Base-by-base conservation (phyloP, 2,113 vertebrate species). In the Brevimyrus niger region DNA sequence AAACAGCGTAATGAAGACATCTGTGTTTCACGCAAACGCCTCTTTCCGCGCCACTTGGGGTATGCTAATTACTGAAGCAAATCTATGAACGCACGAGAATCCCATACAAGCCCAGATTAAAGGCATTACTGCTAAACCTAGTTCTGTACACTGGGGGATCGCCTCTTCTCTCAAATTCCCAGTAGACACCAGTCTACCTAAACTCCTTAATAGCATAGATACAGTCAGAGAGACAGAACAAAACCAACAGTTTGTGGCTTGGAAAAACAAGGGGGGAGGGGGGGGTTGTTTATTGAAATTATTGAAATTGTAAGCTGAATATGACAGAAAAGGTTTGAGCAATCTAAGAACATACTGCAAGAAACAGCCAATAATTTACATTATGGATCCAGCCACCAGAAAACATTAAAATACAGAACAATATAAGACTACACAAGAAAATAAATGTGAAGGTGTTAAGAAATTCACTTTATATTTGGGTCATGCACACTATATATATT, bases 1-100 rank as follows among this genome's bases (percentile, higher is more conserved):
- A 98, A 98, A 99, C 97, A 97, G 96, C 95, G 95, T 97, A 98
- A 98, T 98, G 97, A 98, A 98, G 97, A 97, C 97, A 97, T 98
- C 97, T 98, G 97, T 97, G 97, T 99, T 99, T 99, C 98, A 98
- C 96, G 96, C 96, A 98, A 97, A 97, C 95, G 96, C 97, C 96
- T 97, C 95, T 96, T 94, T 92, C 95, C 94, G 94, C 96, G 97
- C 97, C 98, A 97, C 97, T 97, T 96, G 97, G 97, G 97, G 97
- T 97, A 97, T 98, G 98, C 96, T 98, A 98, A 99, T 98, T 99
- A 97, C 97, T 97, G 94, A 95, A 96, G 97, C 97, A 97, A 97
- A 98, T 98, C 97, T 97, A 97, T 97, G 97, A 97, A 97, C 95
- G 96, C 96, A 96, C 96, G 96, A 92, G 97, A 97, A 97, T 98